phyloP scores from a whole-genome alignment of 64 coral and sea anemone species.

The Cladopsammia gracilis region DNA sequence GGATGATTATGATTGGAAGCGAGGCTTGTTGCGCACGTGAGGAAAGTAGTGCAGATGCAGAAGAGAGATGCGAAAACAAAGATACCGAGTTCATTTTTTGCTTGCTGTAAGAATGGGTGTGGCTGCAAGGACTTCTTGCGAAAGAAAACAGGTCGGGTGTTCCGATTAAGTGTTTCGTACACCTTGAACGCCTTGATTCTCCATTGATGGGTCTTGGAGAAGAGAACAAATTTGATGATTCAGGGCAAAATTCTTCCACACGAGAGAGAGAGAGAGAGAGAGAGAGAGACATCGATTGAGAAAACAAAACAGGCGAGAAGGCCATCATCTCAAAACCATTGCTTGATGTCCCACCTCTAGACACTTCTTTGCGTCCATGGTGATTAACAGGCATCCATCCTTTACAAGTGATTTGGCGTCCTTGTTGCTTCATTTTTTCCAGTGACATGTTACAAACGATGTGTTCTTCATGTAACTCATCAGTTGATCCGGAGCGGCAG shows the following conservation, averaged over 20 bases:
- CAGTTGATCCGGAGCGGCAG: neutral
- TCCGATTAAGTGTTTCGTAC: neutral
- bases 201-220: neutral
- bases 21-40: neutral
- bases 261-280: too few relatives aligned
- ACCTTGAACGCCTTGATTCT: neutral
- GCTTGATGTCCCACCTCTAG: neutral
- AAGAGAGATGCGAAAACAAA: slow-evolving; percentile 1
- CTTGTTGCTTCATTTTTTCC: neutral
- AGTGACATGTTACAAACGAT: neutral
- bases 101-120: neutral
- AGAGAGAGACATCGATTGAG: slow-evolving; percentile 23
- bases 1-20: neutral
- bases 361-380: neutral
- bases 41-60: neutral
- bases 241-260: neutral
- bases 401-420: neutral
- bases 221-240: neutral
- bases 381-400: neutral
- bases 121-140: neutral
- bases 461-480: neutral
- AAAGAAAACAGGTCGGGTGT: neutral
- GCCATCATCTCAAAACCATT: neutral
- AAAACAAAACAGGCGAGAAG: neutral
- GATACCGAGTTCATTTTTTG: neutral